Conservation (phyloP, 2,113 vertebrate species). For the Pachyramphus minor region DNA sequence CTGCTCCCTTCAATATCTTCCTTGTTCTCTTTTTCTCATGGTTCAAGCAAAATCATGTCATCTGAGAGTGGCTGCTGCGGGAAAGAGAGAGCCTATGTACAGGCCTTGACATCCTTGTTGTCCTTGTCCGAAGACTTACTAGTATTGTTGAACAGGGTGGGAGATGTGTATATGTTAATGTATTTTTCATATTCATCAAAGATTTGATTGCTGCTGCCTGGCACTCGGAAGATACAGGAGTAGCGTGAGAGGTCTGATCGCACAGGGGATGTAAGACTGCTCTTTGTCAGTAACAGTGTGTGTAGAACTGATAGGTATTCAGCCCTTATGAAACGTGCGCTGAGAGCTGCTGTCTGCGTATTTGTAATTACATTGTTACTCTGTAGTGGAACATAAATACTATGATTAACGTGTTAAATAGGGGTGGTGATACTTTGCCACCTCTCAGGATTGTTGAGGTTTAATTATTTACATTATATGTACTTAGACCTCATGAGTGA, state of each 20-base stretch:
- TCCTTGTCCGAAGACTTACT: not conserved
- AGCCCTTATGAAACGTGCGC: not conserved
- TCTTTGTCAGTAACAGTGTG: not conserved
- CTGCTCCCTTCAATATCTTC: not conserved
- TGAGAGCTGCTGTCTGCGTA: not conserved
- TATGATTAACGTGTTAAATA: not conserved
- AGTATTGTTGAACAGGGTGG: not conserved
- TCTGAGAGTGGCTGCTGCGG: not conserved
- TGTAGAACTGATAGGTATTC: not conserved
- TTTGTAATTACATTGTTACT: not conserved
- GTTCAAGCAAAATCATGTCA: not conserved
- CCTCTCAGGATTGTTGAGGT: not conserved
- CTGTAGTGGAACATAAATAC: not conserved
- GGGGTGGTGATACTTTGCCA: not conserved
- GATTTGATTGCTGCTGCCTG: not conserved
- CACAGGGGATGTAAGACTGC: accelerated
- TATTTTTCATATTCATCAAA: not conserved
- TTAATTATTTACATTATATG: not conserved
- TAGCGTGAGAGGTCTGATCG: not conserved
- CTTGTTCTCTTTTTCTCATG: not conserved
- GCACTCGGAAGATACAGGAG: not conserved
- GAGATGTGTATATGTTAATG: not conserved
- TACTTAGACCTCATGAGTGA: not conserved
- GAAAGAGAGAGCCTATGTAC: not conserved
- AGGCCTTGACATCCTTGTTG: not conserved